These are phyloP conservation scores for Heliconius eleuchia DNA, from an alignment of 1,140 invertebrate genomes.

Conservation along the genomic window DNA sequence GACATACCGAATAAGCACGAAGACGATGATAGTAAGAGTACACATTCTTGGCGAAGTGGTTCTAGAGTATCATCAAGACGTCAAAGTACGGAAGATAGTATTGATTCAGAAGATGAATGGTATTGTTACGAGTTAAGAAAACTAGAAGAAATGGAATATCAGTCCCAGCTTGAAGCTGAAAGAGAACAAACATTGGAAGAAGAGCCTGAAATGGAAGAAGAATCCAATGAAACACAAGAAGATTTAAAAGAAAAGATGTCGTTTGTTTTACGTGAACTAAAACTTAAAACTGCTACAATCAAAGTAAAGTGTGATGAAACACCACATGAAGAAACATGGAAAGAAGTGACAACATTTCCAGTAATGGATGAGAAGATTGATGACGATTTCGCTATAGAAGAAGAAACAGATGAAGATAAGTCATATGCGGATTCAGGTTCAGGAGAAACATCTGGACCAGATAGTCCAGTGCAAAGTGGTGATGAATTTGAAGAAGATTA, in stretches of 20 bases:
- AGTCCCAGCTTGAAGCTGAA: conserved; percentile 85
- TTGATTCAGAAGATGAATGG: conserved; percentile 96
- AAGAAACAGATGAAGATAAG: conserved; percentile 76
- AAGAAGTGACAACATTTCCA: conserved; percentile 76
- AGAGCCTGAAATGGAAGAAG: conserved; percentile 81
- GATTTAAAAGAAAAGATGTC: conserved; percentile 90
- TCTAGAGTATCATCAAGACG: conserved; percentile 92
- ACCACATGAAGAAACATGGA: conserved; percentile 68
- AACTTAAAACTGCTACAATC: conserved; percentile 83
- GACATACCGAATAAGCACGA: conserved; percentile 90
- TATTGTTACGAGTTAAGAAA: conserved; percentile 94
- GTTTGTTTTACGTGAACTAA: conserved; percentile 87
- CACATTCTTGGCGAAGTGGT: conserved; percentile 92
- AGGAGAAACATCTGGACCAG: conserved; percentile 92
- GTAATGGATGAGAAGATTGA: conserved; percentile 61
- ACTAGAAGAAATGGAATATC: conserved; percentile 92
- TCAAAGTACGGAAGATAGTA: conserved; percentile 95
- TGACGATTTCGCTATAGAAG: conserved; percentile 50
- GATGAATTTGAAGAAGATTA: conserved; percentile 86
- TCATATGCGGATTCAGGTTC: conserved; percentile 83
- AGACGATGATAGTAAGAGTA: conserved; percentile 92
- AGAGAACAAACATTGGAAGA: conserved; percentile 83
- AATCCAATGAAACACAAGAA: conserved; percentile 83
- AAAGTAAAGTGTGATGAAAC: conserved; percentile 76
- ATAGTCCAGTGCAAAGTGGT: conserved; percentile 87